Percentiles rank a stretch among this genome's conserved stretches.
Evolutionary conservation across 2,113 vertebrate species (phyloP).

Genomic region (Herpetotheres cachinnans): DNA sequence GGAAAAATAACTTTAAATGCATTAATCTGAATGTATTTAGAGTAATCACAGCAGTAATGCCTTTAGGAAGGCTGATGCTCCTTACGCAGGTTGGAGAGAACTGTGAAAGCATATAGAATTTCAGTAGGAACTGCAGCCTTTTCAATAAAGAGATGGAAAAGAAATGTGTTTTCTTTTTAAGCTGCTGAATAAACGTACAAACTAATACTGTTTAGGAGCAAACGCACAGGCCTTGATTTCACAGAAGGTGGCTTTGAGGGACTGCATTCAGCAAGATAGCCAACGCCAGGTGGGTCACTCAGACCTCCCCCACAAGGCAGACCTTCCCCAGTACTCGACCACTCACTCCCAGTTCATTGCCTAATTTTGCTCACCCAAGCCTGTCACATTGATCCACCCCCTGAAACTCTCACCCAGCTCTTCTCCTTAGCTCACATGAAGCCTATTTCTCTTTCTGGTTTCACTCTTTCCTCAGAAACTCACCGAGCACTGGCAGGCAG

Average conservation of each 20-base stretch:
- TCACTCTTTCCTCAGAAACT: background rate
- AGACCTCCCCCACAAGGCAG: background rate
- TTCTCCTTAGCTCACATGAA: background rate
- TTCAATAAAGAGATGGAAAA: background rate
- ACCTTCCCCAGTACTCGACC: background rate
- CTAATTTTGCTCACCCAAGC: background rate
- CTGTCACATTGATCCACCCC: accelerated
- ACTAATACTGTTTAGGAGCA: background rate
- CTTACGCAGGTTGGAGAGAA: background rate
- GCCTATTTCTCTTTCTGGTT: background rate
- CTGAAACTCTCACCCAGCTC: background rate
- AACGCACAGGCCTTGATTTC: background rate
- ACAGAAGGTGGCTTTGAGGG: background rate
- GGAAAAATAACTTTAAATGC: background rate
- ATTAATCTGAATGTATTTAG: background rate
- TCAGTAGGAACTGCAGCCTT: background rate
- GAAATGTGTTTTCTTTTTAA: background rate
- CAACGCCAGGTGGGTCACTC: background rate
- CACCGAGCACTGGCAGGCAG: background rate
- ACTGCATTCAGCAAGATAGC: background rate
- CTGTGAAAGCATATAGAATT: background rate
- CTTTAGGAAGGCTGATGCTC: background rate
- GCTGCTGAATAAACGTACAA: background rate
- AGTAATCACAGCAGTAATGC: background rate
- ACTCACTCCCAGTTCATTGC: background rate